Conservation (phyloP, 2,888 invertebrate species). For the Marasmarcha lunaedactyla region DNA sequence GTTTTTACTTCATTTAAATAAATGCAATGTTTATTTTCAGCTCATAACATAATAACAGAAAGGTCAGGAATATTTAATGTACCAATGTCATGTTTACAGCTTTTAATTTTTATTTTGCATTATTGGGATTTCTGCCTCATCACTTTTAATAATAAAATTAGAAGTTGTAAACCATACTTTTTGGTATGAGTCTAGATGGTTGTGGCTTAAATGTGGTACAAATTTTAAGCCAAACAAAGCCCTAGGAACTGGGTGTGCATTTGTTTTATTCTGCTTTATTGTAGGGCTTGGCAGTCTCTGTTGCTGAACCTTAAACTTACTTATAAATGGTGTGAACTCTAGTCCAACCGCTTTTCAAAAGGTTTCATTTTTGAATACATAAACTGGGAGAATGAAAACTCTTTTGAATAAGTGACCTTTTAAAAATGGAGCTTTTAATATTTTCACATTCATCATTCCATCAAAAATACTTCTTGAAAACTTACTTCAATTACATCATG, state of each 20-base stretch:
- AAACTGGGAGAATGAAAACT: too few relatives aligned
- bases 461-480: too few relatives aligned
- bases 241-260: conserved; percentile 40
- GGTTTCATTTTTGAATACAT: too few relatives aligned
- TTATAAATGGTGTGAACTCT: too few relatives aligned
- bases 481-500: too few relatives aligned
- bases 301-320: conserved; percentile 14
- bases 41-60: conserved; percentile 35
- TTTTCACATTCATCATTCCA: too few relatives aligned
- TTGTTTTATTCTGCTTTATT: conserved; percentile 23
- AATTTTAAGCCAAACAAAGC: conserved; percentile 43
- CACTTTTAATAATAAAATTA: too few relatives aligned
- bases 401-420: too few relatives aligned
- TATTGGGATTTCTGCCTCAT: too few relatives aligned
- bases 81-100: conserved; percentile 38
- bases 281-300: conserved; percentile 31
- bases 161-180: conserved; percentile 41
- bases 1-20: not conserved
- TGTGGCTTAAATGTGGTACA: conserved; percentile 47
- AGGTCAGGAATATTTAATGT: conserved; percentile 54
- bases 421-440: not conserved
- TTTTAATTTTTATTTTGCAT: conserved; percentile 27
- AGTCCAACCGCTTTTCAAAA: too few relatives aligned
- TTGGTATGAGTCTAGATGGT: conserved; percentile 27
- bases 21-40: conserved; percentile 35